Evolutionary conservation across 2,888 invertebrate species (phyloP), one percentile per base, ranked within the genome.

Genomic region (Oasisia sp.): DNA sequence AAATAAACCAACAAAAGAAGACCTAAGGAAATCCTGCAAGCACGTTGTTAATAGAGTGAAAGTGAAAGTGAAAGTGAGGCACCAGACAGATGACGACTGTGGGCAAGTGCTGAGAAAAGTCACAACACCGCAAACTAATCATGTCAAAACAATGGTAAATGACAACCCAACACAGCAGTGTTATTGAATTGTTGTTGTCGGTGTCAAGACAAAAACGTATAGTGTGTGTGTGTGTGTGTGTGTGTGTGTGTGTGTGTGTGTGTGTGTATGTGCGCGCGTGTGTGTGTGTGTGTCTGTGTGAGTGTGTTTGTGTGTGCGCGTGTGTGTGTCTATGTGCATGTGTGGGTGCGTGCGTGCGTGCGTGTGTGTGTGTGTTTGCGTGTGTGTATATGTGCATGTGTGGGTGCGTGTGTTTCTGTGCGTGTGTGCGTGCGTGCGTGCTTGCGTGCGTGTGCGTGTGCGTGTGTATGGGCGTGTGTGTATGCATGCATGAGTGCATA

Each of bases 291-390:
- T 74, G 74, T 2, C 89, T 32, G 91, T n/a, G 89, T 1, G 91
- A 0, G 89, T 56, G 91, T n/a, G 91, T 32, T 19, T 56, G 91
- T 4, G 74, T 91, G 91, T 74, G 38, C 4, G 91, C 74, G 32
- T 45, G 91, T 32, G 91, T 91, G 12, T n/a, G 91, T 12, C 14
- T 91, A 89, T 56, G 74, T 74, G 91, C 5, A 19, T 74, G 91
- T 74, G 9, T 74, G 91, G 32, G 58, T 32, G 74, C 7, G 91
- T 32, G 32, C 32, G 91, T 32, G 91, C 0, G 32, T 32, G 27
- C 27, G n/a, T 74, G 5, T 1, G 27, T 74, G 27, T 74, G 27
- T 19, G 27, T 74, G 5, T 74, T 2, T 19, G 27, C 27, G 27
- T 19, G 27, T 27, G 27, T 19, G 27, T 1, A 27, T 74, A 7